Percentiles rank a stretch among this genome's conserved stretches.
Conservation (phyloP, 2,888 invertebrate genomes). For the Proisotoma minuta region DNA sequence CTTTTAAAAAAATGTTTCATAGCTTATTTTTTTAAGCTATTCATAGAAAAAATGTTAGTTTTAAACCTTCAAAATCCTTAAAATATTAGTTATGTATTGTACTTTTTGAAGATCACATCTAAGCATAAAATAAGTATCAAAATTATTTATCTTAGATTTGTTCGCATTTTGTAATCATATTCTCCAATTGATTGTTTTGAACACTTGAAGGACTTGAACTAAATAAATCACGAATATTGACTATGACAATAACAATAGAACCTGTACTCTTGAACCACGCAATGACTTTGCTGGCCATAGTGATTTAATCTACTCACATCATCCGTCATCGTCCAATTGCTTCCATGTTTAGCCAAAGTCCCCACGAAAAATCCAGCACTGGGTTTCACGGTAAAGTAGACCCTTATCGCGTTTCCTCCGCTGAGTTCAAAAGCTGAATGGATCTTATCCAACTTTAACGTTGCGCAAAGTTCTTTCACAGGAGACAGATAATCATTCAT, state of each 20-base stretch:
- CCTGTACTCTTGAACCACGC: conserved; percentile 26
- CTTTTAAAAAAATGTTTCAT: too few species aligned
- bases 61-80: too few species aligned
- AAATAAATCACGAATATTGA: too few species aligned
- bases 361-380: conserved; percentile 31
- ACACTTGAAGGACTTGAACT: too few species aligned
- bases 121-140: too few species aligned
- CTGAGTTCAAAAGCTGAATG: not conserved
- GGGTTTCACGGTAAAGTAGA: conserved; percentile 24
- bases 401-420: conserved; percentile 6
- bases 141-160: too few species aligned
- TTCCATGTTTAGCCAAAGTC: conserved; percentile 21
- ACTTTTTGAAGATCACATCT: too few species aligned
- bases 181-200: too few species aligned
- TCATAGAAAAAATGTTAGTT: too few species aligned
- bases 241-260: conserved; percentile 26
- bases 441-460: not conserved
- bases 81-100: too few species aligned
- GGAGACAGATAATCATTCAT: not conserved
- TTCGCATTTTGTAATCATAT: too few species aligned
- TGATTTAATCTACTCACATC: conserved; percentile 23
- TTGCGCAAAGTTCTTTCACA: not conserved
- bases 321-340: conserved; percentile 23
- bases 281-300: conserved; percentile 25
- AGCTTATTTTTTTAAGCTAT: too few species aligned